Percentiles rank a stretch among this genome's conserved stretches.
Evolutionary conservation across 2,113 vertebrate genomes (phyloP).

Genomic region (Sinocyclocheilus maitianheensis): DNA sequence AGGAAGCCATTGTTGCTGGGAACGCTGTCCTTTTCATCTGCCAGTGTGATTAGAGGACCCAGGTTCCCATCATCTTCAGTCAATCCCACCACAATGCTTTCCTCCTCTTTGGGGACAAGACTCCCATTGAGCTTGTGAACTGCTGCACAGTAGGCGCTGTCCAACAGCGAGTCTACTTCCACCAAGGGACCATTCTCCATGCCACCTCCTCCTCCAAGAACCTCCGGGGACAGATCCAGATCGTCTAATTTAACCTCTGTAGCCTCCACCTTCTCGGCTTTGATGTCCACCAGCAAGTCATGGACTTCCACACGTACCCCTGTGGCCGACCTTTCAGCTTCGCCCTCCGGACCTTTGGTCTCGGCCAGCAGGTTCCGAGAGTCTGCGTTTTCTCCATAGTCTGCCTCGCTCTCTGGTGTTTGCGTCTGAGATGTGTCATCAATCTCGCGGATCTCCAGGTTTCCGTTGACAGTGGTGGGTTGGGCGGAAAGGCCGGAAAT

Average conservation of each 20-base stretch:
- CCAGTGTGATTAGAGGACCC: conserved; percentile 93
- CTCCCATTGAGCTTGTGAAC: conserved; percentile 93
- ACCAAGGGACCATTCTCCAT: conserved; percentile 92
- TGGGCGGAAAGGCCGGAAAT: conserved; percentile 96
- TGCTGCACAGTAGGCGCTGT: conserved; percentile 93
- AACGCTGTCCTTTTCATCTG: conserved; percentile 96
- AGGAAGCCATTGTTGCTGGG: conserved; percentile 90
- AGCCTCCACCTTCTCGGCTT: conserved; percentile 98
- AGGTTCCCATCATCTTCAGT: conserved; percentile 85
- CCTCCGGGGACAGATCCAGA: conserved; percentile 95
- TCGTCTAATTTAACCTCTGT: conserved; percentile 98
- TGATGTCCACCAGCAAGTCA: conserved; percentile 92
- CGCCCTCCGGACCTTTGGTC: conserved; percentile 84
- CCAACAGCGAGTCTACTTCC: conserved; percentile 93
- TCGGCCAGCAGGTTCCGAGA: conserved; percentile 89
- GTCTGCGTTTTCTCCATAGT: conserved; percentile 87
- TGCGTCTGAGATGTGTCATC: conserved; percentile 96
- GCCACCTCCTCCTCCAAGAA: conserved; percentile 83
- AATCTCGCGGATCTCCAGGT: conserved; percentile 89
- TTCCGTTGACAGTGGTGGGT: conserved; percentile 87
- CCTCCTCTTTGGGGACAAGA: conserved; percentile 84
- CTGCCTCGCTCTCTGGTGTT: conserved; percentile 95
- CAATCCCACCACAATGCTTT: conserved; percentile 66
- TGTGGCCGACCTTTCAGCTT: conserved; percentile 67
- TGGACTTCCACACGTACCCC: conserved; percentile 95